A percentile compares a stretch with the other conserved stretches of the same genome.
Conservation (phyloP, 1,140 invertebrate genomes). For the Drosophila quadrilineata region DNA sequence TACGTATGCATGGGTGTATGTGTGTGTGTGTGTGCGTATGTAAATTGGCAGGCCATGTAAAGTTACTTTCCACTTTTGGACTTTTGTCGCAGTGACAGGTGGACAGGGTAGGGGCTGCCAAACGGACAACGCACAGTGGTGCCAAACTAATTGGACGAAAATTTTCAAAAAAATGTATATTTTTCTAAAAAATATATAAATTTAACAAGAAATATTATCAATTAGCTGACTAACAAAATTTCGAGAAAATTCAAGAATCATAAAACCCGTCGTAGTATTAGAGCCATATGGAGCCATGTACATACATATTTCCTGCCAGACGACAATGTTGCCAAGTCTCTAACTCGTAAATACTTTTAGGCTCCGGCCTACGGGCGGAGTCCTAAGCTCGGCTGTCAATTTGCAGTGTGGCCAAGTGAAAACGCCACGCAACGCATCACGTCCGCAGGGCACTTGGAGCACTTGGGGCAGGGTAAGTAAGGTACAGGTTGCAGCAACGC, state of each 20-base stretch:
- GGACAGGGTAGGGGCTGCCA: constrained; percentile 27
- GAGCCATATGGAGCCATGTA: no score
- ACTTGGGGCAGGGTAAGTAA: background rate
- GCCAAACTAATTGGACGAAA: no score
- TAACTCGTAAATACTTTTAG: constrained; percentile 26
- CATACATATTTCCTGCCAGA: no score
- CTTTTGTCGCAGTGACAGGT: constrained; percentile 40
- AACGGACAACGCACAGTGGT: constrained; percentile 39
- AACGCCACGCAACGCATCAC: constrained; percentile 26
- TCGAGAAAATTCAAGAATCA: no score
- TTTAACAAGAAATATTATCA: no score
- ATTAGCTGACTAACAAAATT: no score
- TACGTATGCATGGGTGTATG: no score
- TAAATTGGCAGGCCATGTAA: constrained; percentile 55
- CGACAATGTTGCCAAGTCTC: constrained; percentile 2
- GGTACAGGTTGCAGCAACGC: constrained; percentile 40
- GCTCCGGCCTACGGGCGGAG: constrained; percentile 49
- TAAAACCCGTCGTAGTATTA: no score
- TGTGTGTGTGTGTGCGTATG: no score
- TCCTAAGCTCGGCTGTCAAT: constrained; percentile 57
- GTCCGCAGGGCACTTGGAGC: background rate
- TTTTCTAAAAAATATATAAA: no score
- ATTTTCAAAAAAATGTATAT: no score
- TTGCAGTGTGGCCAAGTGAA: no score
- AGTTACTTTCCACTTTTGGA: constrained; percentile 72